Conservation (phyloP, 2,797 vertebrate genomes). For the Macroramphosus scolopax region DNA sequence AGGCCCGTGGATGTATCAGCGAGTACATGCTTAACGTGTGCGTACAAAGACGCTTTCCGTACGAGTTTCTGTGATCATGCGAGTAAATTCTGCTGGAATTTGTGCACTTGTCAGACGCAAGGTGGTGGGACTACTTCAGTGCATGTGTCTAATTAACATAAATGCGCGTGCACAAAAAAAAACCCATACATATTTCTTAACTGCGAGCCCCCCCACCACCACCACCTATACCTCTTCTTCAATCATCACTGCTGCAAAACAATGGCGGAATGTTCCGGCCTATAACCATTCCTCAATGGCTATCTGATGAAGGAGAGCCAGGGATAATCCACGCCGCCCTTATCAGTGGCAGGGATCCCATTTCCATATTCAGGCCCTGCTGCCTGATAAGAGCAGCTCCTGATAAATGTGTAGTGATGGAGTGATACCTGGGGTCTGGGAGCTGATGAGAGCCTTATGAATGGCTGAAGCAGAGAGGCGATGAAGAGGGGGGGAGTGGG, state of each 20-base stretch:
- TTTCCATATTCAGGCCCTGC: constrained; percentile 97
- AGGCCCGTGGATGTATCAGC: constrained; percentile 9
- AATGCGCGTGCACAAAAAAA: constrained; percentile 18
- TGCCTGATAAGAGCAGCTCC: constrained; percentile 86
- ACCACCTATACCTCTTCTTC: constrained; percentile 40
- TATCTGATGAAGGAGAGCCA: constrained; percentile 89
- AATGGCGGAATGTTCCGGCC: constrained; percentile 76
- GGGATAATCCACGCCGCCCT: constrained; percentile 89
- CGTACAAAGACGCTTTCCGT: constrained; percentile 18
- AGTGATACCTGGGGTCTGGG: constrained; percentile 90
- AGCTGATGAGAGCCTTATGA: constrained; percentile 86
- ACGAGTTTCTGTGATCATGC: constrained; percentile 10
- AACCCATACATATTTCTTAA: constrained; percentile 31
- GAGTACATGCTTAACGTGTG: constrained; percentile 10
- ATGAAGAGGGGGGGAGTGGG: constrained; percentile 43
- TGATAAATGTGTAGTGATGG: constrained; percentile 97
- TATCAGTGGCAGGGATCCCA: constrained; percentile 94
- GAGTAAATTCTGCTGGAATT: neutral
- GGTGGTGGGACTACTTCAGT: too few relatives aligned
- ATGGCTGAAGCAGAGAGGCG: constrained; percentile 62
- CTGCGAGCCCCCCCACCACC: neutral
- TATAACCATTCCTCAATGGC: constrained; percentile 74
- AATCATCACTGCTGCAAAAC: constrained; percentile 74
- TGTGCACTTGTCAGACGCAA: constrained; percentile 4
- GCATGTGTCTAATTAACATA: constrained; percentile 14